Base-by-base conservation (phyloP, 2,888 invertebrate genomes). In the Chrysolina americana region DNA sequence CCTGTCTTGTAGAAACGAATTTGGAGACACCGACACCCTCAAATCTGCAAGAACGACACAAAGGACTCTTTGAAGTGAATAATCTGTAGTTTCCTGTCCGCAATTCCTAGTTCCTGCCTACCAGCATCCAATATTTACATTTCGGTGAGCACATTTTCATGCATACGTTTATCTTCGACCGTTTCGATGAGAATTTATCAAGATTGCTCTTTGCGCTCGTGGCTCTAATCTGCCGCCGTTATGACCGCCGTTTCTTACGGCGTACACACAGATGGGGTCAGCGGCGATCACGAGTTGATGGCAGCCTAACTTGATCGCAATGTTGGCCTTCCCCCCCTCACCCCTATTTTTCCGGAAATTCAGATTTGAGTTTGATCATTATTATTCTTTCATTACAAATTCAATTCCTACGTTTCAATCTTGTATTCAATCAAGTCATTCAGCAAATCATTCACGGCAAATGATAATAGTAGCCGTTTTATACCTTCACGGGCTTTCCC, bases 141-240 rank as follows among this genome's bases (percentile, higher is more conserved):
- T 53, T 53, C 53, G 23, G 21, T 21, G 53, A 53, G 21, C 53
- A 53, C 53, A 53, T 53, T 53, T 5, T 53, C 21, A 9, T 53
- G 53, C 53, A 53, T 53, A 53, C 19, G 53, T 53, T 53, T 53
- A 53, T 53, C 53, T 53, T 21, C 53, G 21, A 53, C 53, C 53
- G 23, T 23, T 53, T 53, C 53, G 53, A 53, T 53, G 21, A 53
- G 53, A 53, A 53, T 53, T 53, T 53, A 53, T 53, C 21, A 53
- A 21, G 53, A 53, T 53, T 21, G 53, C 21, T 2, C 48, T 50
- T 4, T 1, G 48, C 17, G 53, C 53, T 53, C 21, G 19, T 53
- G 53, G 53, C 3, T 19, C 11, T 53, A 21, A 53, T 53, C 17
- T 21, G 13, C 53, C 11, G 21, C 21, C 53, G 53, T 53, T 53